phyloP scores from a whole-genome alignment of 2,113 vertebrate species.

The Nanorana parkeri region DNA sequence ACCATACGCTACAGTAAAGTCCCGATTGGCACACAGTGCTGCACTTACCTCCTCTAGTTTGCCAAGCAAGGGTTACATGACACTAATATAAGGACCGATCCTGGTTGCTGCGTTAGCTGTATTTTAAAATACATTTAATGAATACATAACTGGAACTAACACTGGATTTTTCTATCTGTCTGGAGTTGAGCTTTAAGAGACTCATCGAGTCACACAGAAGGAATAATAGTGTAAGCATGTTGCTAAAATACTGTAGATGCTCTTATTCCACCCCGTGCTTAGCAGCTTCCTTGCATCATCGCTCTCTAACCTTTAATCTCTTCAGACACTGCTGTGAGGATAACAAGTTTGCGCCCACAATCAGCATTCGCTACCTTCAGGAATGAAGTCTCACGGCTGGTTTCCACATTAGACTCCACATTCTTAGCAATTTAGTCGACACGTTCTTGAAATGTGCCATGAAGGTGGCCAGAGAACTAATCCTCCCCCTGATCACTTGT shows the following conservation, averaged over 20 bases:
- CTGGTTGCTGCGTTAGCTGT: no score
- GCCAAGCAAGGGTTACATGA: no score
- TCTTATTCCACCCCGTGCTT: constrained; percentile 1
- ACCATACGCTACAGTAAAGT: no score
- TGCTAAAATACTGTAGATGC: neutral
- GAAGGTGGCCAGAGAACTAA: neutral
- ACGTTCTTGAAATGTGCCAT: constrained; percentile 3
- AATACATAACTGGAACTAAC: no score
- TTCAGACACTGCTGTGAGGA: constrained; percentile 35
- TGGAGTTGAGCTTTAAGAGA: no score
- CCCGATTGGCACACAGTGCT: no score
- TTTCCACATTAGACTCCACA: constrained; percentile 26
- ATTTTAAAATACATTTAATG: no score
- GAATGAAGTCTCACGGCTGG: constrained; percentile 31
- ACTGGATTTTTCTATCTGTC: no score
- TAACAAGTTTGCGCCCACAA: constrained; percentile 36
- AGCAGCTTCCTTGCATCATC: constrained; percentile 34
- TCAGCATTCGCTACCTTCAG: constrained; percentile 15
- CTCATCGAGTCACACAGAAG: no score
- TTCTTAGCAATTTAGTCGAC: constrained; percentile 27
- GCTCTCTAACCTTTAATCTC: constrained; percentile 44
- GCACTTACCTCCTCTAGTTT: no score
- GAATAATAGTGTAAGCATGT: neutral
- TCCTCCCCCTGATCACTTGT: neutral
- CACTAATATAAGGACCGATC: no score